Percentiles rank a stretch among this genome's conserved stretches.
phyloP scores from a whole-genome alignment of 2,888 invertebrate genomes.

The Melinopterus prodromus region DNA sequence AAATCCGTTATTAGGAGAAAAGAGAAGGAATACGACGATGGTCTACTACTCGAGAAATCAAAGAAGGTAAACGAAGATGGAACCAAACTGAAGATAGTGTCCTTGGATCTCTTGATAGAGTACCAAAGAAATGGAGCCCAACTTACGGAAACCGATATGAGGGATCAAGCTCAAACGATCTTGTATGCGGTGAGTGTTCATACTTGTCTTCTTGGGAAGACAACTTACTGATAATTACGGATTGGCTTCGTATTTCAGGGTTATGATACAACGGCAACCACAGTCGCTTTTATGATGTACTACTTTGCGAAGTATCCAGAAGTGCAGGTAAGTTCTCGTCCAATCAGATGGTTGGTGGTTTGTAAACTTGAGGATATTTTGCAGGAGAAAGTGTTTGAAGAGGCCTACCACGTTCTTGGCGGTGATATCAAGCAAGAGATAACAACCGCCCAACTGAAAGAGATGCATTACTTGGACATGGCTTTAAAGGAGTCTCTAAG shows the following conservation, averaged over 20 bases:
- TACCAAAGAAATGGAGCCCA: not conserved
- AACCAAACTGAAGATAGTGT: conserved; percentile 31
- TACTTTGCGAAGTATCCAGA: not conserved
- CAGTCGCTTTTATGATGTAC: not conserved
- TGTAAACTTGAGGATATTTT: no score
- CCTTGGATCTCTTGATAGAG: no score
- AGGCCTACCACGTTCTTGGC: no score
- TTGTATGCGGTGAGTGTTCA: conserved; percentile 38
- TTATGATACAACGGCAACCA: not conserved
- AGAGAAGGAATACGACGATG: not conserved
- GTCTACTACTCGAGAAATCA: not conserved
- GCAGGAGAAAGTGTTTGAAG: no score
- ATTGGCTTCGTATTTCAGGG: not conserved
- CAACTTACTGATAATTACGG: not conserved
- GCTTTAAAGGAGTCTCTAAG: no score
- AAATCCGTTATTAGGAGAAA: not conserved
- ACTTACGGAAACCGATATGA: not conserved
- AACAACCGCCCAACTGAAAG: no score
- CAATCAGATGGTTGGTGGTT: no score
- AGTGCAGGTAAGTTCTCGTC: not conserved
- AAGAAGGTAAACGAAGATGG: conserved; percentile 29
- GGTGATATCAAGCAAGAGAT: no score
- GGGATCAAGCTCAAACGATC: conserved; percentile 40
- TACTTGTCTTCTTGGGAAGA: not conserved
- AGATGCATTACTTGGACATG: no score